Evolutionary conservation across 2,888 invertebrate species (phyloP).

Genomic region (Notocelia uddmanniana): DNA sequence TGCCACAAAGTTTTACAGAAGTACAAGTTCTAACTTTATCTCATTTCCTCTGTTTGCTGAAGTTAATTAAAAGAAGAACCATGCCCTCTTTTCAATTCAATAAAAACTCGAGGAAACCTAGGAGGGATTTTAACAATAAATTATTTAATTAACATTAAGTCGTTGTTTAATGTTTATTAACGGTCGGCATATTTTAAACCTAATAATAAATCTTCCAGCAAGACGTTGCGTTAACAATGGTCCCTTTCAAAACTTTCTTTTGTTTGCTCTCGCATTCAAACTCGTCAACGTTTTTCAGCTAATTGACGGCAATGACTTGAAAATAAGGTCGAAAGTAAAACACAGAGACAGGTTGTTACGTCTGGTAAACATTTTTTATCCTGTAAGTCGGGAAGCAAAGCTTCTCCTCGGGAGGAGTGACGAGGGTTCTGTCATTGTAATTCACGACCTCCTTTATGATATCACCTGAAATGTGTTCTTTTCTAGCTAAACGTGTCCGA

Average conservation of each 20-base stretch:
- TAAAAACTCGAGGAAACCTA: neutral
- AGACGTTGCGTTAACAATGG: constrained; percentile 26
- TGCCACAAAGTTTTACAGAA: too few relatives aligned
- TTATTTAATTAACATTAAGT: constrained; percentile 7
- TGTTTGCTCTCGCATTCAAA: constrained; percentile 29
- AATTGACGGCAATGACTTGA: constrained; percentile 33
- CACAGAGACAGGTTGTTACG: constrained; percentile 50
- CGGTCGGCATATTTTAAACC: constrained; percentile 13
- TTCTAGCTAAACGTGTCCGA: constrained; percentile 39
- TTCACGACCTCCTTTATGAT: constrained; percentile 51
- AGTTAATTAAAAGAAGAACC: too few relatives aligned
- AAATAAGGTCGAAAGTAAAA: constrained; percentile 28
- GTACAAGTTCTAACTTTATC: too few relatives aligned
- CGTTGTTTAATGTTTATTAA: constrained; percentile 19
- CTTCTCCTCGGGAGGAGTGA: constrained; percentile 52
- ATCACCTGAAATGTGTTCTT: constrained; percentile 47
- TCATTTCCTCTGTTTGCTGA: too few relatives aligned
- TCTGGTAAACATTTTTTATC: constrained; percentile 50
- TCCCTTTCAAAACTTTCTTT: constrained; percentile 36
- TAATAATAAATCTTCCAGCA: constrained; percentile 26
- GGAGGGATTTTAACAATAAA: constrained; percentile 1
- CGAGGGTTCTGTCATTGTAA: constrained; percentile 59
- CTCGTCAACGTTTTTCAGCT: constrained; percentile 23
- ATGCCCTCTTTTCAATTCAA: neutral
- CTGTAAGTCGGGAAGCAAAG: constrained; percentile 45